Base-by-base conservation (phyloP, 2,113 vertebrate species). In the Budorcas taxicolor region DNA sequence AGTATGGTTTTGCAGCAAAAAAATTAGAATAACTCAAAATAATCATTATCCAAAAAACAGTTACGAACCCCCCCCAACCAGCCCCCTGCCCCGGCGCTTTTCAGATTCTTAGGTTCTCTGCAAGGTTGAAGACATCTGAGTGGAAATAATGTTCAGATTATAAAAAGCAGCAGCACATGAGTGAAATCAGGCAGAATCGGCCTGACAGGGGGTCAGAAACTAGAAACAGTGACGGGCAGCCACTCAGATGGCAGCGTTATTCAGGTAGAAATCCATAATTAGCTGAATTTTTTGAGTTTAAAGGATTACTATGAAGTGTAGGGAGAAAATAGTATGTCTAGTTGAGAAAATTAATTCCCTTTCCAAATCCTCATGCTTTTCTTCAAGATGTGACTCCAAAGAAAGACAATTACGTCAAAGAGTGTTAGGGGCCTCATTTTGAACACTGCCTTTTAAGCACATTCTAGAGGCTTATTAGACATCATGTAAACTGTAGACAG, bases 351-450 rank as follows among this genome's bases (percentile, higher is more conserved):
- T 81, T 90, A 91, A 95, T 92, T 83, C 95, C 15, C 89, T 90
- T 83, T 85, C 9, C 17, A 96, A 52, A 43, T 27, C 43, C 96
- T 96, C 74, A 90, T 82, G 84, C 90, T 97, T 89, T 71, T 45
- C 87, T 96, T 97, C 76, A 98, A 85, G 53, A 88, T 97, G 94
- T 96, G 53, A 57, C 95, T 97, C 88, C 88, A 96, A 98, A 98
- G 64, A 96, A 74, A 96, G 94, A 96, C 97, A 94, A 81, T 97
- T 81, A 95, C 97, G 91, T 4, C 83, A 98, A 96, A 91, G 76
- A 74, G 55, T 43, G 45, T 53, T 47, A n/a, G 93, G 91, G 87
- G 53, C 90, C 19, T 57, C 17, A 50, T 97, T 96, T 71, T 90
- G 91, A 89, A 76, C 89, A 58, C n/a, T 36, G 82, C 71, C 71